Evolutionary conservation across 2,797 vertebrate species (phyloP).

Genomic region (Ciconia nigra): DNA sequence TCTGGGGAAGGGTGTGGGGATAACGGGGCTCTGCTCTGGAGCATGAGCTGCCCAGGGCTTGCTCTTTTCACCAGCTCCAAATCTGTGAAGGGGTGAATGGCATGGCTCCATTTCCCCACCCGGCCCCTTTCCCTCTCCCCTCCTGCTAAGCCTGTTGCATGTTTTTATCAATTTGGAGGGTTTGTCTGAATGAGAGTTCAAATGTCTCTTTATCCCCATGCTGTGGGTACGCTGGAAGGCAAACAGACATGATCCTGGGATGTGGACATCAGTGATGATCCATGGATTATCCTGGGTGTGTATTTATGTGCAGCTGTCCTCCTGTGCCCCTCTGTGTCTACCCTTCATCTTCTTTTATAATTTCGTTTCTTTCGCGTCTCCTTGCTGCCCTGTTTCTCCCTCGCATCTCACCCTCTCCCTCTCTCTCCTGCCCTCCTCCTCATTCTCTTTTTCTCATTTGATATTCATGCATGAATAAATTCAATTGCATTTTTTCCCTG

Average conservation of each 20-base stretch:
- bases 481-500: slow-evolving; percentile 62
- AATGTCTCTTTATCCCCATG: background rate
- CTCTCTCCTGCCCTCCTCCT: slow-evolving; percentile 17
- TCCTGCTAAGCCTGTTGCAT: background rate
- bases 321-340: background rate
- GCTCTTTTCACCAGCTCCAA: background rate
- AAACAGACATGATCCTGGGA: background rate
- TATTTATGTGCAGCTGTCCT: background rate
- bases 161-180: background rate
- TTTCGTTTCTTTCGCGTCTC: background rate
- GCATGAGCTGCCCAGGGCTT: background rate
- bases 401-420: background rate
- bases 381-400: slow-evolving; percentile 10
- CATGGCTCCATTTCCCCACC: background rate
- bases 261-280: background rate
- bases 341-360: background rate
- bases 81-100: background rate
- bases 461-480: slow-evolving; percentile 78
- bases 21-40: background rate
- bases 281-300: background rate
- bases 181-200: background rate
- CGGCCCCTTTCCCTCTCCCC: background rate
- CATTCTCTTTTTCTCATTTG: slow-evolving; percentile 80
- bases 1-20: background rate
- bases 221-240: background rate